A percentile compares a stretch with the other conserved stretches of the same genome.
These are phyloP conservation scores for Thaleichthys pacificus DNA, from an alignment of 2,797 vertebrate genomes.

Conservation along the genomic window DNA sequence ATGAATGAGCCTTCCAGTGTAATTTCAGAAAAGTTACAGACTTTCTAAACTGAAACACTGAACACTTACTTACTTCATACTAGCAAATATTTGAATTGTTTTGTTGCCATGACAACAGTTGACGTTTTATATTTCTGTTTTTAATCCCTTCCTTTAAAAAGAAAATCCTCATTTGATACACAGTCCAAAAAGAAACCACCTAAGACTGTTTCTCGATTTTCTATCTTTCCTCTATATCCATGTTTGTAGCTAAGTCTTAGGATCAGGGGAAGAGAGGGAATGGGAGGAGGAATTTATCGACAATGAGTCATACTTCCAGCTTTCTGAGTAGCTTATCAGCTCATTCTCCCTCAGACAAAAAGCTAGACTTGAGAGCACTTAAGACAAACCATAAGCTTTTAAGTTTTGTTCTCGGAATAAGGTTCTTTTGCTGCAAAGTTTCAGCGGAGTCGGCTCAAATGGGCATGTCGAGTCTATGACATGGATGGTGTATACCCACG, in stretches of 20 bases:
- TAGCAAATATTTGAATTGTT: neutral
- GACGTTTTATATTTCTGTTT: neutral
- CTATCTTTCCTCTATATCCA: constrained; percentile 26
- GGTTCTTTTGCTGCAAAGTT: neutral
- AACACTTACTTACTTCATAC: no score
- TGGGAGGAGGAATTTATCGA: constrained; percentile 45
- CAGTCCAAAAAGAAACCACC: neutral
- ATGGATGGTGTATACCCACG: no score
- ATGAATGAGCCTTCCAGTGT: no score
- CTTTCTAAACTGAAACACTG: no score
- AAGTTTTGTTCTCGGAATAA: neutral
- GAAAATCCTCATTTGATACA: neutral
- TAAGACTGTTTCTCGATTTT: neutral
- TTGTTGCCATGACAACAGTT: constrained; percentile 2
- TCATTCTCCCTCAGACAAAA: constrained; percentile 25
- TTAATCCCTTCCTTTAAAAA: neutral
- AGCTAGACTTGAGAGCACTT: constrained; percentile 24
- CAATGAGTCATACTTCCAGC: constrained; percentile 46
- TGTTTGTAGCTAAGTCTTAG: neutral
- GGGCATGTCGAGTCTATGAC: no score
- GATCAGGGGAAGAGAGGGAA: constrained; percentile 3
- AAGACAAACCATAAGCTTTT: constrained; percentile 9
- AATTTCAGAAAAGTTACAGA: no score
- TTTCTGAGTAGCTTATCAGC: constrained; percentile 15
- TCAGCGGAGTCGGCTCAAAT: neutral